Conservation (phyloP, 2,888 invertebrate species). For the Harmothoe impar region DNA sequence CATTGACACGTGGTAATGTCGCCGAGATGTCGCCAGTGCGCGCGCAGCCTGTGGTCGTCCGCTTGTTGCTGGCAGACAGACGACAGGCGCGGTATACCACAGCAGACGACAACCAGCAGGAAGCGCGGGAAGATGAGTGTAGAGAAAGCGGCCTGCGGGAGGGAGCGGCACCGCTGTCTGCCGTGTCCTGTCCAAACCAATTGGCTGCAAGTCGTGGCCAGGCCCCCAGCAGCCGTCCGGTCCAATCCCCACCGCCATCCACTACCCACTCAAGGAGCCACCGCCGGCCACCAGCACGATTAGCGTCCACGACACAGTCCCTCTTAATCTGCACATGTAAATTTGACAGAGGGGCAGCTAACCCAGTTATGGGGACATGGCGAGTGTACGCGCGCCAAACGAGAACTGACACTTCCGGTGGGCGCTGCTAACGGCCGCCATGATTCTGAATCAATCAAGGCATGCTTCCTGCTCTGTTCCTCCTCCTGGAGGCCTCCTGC, state of each 20-base stretch:
- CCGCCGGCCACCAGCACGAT: background rate
- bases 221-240: background rate
- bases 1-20: constrained; percentile 25
- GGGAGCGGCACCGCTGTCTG: background rate
- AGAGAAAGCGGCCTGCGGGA: background rate
- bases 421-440: constrained; percentile 3
- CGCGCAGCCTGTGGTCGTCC: background rate
- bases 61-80: too few relatives aligned
- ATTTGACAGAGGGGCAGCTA: constrained; percentile 25
- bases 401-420: constrained; percentile 12
- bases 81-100: too few relatives aligned
- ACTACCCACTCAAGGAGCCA: background rate
- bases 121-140: constrained; percentile 1
- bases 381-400: background rate
- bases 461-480: background rate
- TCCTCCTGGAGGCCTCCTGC: background rate
- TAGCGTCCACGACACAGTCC: background rate
- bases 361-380: constrained; percentile 20
- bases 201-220: background rate
- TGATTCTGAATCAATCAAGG: background rate
- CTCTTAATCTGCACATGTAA: constrained; percentile 40
- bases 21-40: background rate
- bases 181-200: background rate
- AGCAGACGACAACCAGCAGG: background rate
- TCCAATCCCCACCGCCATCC: constrained; percentile 18